Conservation (phyloP, 2,888 invertebrate species). For the Spodoptera picta region DNA sequence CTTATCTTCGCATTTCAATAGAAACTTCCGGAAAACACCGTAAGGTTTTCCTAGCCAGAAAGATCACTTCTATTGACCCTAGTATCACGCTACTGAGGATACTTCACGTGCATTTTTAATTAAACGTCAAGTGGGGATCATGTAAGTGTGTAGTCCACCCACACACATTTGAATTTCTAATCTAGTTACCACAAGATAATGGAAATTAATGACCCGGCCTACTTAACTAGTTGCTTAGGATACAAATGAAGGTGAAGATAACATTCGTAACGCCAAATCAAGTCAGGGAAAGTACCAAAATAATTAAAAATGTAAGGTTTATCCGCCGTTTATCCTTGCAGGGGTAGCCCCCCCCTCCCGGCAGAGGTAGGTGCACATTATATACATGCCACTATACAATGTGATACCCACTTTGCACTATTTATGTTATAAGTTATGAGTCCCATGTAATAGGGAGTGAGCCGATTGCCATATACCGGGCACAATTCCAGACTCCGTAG, state of each 20-base stretch:
- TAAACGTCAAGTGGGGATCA: constrained; percentile 1
- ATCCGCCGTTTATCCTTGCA: too few relatives aligned
- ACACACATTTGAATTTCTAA: constrained; percentile 45
- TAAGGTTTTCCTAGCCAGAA: neutral
- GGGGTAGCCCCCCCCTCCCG: too few relatives aligned
- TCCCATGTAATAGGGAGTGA: too few relatives aligned
- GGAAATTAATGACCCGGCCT: constrained; percentile 22
- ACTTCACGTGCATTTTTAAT: constrained; percentile 29
- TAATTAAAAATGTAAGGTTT: neutral
- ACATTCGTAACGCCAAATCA: neutral
- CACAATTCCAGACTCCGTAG: too few relatives aligned
- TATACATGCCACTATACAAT: too few relatives aligned
- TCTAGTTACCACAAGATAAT: constrained; percentile 28
- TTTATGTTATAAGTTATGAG: too few relatives aligned
- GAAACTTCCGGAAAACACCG: too few relatives aligned
- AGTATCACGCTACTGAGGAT: constrained; percentile 12
- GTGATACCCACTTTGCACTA: too few relatives aligned
- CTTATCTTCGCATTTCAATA: too few relatives aligned
- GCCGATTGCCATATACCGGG: too few relatives aligned
- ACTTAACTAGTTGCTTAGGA: constrained; percentile 6
- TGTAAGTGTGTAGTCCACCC: neutral
- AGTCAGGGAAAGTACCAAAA: neutral
- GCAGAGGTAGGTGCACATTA: too few relatives aligned
- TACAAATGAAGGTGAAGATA: constrained; percentile 15
- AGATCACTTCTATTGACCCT: constrained; percentile 16